Evolutionary conservation across 2,888 invertebrate genomes (phyloP).

Genomic region (Epistrophella euchroma): DNA sequence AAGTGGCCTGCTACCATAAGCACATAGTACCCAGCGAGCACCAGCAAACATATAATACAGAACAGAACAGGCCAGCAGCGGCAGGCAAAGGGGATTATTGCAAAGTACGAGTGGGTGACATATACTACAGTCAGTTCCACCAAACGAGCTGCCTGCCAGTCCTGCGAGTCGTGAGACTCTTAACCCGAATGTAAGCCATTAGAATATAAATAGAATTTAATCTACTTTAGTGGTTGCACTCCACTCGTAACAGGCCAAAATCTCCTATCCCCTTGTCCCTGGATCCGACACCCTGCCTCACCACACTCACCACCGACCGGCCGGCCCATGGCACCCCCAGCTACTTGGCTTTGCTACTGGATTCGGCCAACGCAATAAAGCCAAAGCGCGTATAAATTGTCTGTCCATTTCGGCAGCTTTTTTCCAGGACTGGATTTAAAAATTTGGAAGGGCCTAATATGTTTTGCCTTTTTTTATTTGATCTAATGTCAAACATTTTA

Average conservation of each 20-base stretch:
- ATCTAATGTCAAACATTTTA: too few relatives aligned
- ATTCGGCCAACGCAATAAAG: constrained; percentile 19
- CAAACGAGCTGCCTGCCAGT: constrained; percentile 58
- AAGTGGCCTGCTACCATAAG: constrained; percentile 54
- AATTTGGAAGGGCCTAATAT: neutral
- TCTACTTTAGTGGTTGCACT: constrained; percentile 74
- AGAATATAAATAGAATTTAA: constrained; percentile 75
- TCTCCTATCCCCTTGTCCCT: constrained; percentile 6
- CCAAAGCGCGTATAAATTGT: constrained; percentile 29
- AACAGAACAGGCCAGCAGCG: neutral
- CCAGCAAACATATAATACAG: neutral
- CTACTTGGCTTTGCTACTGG: constrained; percentile 26
- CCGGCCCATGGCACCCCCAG: neutral
- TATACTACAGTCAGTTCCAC: constrained; percentile 54
- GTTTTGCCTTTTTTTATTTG: too few relatives aligned
- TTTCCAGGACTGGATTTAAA: constrained; percentile 2
- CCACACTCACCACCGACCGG: neutral
- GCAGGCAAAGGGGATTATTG: constrained; percentile 55
- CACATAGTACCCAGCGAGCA: neutral
- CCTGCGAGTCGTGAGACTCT: constrained; percentile 61
- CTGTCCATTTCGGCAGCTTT: constrained; percentile 27
- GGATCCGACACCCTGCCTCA: neutral
- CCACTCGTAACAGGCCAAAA: constrained; percentile 58
- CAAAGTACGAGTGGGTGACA: constrained; percentile 70
- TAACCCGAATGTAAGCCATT: constrained; percentile 75